Evolutionary conservation across 2,888 invertebrate genomes (phyloP).

Genomic region (Ypsolopha sequella): DNA sequence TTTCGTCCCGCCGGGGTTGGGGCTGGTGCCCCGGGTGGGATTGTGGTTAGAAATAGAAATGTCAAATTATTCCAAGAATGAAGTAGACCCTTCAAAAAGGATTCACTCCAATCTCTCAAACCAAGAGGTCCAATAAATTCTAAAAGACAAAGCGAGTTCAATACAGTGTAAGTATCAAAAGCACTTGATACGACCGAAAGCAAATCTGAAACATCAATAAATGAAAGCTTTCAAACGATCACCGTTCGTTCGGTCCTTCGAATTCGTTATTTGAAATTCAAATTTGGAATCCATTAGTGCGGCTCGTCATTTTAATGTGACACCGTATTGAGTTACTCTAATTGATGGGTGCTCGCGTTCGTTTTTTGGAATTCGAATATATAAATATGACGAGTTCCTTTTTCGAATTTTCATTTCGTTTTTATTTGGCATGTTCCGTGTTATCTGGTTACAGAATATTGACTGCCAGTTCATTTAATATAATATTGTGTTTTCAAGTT

Average conservation of each 20-base stretch:
- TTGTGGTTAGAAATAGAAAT: no score
- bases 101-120: not conserved
- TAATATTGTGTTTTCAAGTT: not conserved
- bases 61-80: no score
- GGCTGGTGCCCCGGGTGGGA: no score
- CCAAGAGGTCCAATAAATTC: not conserved
- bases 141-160: not conserved
- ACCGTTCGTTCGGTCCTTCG: conserved; percentile 29
- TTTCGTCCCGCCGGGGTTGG: no score
- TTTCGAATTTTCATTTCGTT: conserved; percentile 11
- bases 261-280: conserved; percentile 57
- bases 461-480: not conserved
- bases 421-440: conserved; percentile 6
- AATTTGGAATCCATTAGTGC: conserved; percentile 68
- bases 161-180: not conserved
- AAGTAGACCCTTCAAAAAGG: no score
- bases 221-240: conserved; percentile 6
- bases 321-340: conserved; percentile 68
- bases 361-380: conserved; percentile 30
- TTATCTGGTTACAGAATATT: conserved; percentile 6
- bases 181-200: conserved; percentile 1
- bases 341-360: conserved; percentile 57
- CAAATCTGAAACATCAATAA: conserved; percentile 4
- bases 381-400: conserved; percentile 36
- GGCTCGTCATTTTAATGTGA: conserved; percentile 69